Evolutionary conservation across 2,888 invertebrate genomes (phyloP), one percentile per base, ranked within the genome.

Genomic region (Heliconius erato): DNA sequence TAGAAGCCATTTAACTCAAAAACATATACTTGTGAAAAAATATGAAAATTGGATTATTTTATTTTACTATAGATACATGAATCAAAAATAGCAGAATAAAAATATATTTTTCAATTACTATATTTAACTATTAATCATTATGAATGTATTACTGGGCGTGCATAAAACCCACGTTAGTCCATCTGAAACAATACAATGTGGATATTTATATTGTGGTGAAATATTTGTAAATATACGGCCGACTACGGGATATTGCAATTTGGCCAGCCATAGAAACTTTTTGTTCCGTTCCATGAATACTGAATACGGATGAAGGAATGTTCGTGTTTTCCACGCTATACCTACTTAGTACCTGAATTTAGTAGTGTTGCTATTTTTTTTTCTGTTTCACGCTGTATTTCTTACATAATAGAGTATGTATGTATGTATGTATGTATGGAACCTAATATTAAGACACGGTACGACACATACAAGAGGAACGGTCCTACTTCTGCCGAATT

Each of bases 231-330:
- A 83, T 71, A 28, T 80, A 79, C 35, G 59, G 59, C 68, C 59
- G 80, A 79, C 86, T 88, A 88, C 84, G 85, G 86, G 87, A 88
- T 90, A 89, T 89, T 89, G 88, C 87, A 87, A 87, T 88, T 88
- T 88, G 86, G 81, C 85, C 82, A 83, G 86, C 87, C 86, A 86
- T 86, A 81, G 79, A 76, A 82, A 82, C 86, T 85, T 88, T 89
- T 88, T 87, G 86, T 76, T 79, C 74, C 69, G n/a, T 74, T 69
- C 80, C 79, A 83, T 79, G 79, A 74, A 82, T 79, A 76, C 74
- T 63, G 79, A 82, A 79, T 76, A 68, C 74, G 44, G 44, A 79
- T 63, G 79, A 79, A 76, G 74, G 63, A 69, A 63, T 28, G 16
- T 28, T 23, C 16, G n/a, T 74, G 19, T 40, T 44, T 49, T 54